A percentile compares a stretch with the other conserved stretches of the same genome.
Conservation (phyloP, 2,888 invertebrate genomes). For the Brachycybe producta region DNA sequence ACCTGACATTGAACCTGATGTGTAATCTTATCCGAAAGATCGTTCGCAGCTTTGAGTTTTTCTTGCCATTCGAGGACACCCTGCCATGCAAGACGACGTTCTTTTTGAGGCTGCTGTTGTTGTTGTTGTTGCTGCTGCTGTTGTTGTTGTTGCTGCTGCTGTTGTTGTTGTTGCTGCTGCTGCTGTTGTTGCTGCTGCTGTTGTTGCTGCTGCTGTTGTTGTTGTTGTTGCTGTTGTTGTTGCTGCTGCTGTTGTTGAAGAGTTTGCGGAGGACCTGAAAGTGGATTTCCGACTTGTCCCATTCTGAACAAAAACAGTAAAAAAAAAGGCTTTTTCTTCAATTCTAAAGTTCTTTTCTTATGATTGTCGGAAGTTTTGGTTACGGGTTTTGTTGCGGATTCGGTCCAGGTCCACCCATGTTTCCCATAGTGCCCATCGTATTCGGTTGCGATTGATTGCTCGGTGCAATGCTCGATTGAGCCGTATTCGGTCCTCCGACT, state of each 20-base stretch:
- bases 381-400: constrained; percentile 16
- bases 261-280: no score
- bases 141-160: constrained; percentile 17
- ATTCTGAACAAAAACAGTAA: constrained; percentile 5
- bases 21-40: constrained; percentile 50
- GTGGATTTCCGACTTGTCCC: no score
- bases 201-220: no score
- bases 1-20: constrained; percentile 66
- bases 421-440: constrained; percentile 4
- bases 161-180: constrained; percentile 17
- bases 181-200: constrained; percentile 18
- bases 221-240: no score
- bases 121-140: constrained; percentile 26
- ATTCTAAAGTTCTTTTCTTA: no score
- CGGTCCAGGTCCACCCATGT: background rate
- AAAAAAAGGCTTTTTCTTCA: no score
- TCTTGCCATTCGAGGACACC: constrained; percentile 88
- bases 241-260: no score
- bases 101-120: constrained; percentile 25
- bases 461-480: constrained; percentile 1
- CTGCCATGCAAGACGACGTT: constrained; percentile 55
- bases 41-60: constrained; percentile 59
- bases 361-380: no score
- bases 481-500: background rate
- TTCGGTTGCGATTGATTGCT: constrained; percentile 8